phyloP scores from a whole-genome alignment of 2,797 vertebrate genomes.

The Diceros bicornis region DNA sequence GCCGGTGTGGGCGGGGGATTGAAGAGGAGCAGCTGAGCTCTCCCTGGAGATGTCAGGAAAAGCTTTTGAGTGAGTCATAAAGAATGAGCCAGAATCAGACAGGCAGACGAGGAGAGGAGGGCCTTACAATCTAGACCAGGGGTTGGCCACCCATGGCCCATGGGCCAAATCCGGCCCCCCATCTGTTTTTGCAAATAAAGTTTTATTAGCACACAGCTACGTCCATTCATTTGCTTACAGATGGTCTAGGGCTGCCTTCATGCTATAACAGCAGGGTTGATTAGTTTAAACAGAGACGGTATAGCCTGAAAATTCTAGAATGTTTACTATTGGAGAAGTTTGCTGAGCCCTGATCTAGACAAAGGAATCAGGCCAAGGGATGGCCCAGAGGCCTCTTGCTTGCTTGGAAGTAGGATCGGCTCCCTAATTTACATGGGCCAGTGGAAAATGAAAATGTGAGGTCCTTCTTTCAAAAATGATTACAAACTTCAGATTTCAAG shows the following conservation, averaged over 20 bases:
- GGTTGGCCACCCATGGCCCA: neutral
- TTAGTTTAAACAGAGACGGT: neutral
- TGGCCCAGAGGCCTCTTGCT: neutral
- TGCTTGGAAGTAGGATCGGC: neutral
- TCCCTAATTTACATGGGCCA: neutral
- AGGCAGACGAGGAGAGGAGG: neutral
- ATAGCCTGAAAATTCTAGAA: neutral
- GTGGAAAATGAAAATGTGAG: neutral
- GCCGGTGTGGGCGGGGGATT: neutral
- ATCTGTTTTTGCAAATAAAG: conserved; percentile 34
- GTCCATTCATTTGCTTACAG: neutral
- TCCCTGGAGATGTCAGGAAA: neutral
- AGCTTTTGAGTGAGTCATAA: neutral
- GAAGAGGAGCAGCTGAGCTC: neutral
- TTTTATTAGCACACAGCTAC: neutral
- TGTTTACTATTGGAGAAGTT: neutral
- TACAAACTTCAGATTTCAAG: neutral
- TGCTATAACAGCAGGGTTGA: rapidly evolving
- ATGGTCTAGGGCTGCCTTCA: neutral
- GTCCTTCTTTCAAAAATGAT: neutral
- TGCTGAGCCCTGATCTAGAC: neutral
- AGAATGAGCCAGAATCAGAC: neutral
- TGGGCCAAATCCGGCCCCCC: neutral
- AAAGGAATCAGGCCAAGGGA: neutral
- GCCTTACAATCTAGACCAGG: neutral